Conservation (phyloP, 2,888 invertebrate species). For the Eupithecia insigniata region DNA sequence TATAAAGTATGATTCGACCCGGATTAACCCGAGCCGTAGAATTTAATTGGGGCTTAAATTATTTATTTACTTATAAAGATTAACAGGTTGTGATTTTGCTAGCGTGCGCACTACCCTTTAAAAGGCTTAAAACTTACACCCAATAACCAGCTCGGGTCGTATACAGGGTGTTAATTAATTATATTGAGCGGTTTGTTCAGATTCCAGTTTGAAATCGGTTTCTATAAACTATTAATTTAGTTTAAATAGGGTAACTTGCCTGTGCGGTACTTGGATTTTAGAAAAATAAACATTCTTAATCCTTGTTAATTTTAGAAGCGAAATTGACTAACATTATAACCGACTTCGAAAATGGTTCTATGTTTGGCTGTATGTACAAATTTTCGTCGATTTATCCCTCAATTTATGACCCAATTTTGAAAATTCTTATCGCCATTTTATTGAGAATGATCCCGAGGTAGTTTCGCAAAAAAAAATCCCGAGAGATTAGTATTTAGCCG, state of each 20-base stretch:
- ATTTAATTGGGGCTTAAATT: slow-evolving; percentile 44
- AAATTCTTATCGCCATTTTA: too few species aligned
- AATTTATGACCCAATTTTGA: too few species aligned
- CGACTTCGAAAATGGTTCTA: too few species aligned
- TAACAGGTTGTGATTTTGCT: slow-evolving; percentile 25
- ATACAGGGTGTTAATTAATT: slow-evolving; percentile 9
- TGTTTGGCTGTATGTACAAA: too few species aligned
- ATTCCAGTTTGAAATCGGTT: slow-evolving; percentile 6
- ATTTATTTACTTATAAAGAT: slow-evolving; percentile 39
- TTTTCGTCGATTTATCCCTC: too few species aligned
- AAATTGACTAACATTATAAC: too few species aligned
- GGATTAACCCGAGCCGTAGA: slow-evolving; percentile 32
- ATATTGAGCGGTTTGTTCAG: slow-evolving; percentile 8
- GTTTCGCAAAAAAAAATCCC: too few species aligned
- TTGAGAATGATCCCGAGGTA: too few species aligned
- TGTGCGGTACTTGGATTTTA: neutral
- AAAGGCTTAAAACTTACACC: slow-evolving; percentile 13
- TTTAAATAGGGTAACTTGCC: neutral
- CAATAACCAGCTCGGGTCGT: slow-evolving; percentile 13
- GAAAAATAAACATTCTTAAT: neutral
- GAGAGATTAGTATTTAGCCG: too few species aligned
- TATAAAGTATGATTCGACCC: slow-evolving; percentile 25
- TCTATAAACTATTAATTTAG: neutral
- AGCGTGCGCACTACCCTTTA: slow-evolving; percentile 21
- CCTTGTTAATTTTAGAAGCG: neutral